Percentiles rank a stretch among this genome's conserved stretches.
These are phyloP conservation scores for Campylomormyrus tamandua DNA, from an alignment of 2,113 vertebrate species.

Conservation along the genomic window DNA sequence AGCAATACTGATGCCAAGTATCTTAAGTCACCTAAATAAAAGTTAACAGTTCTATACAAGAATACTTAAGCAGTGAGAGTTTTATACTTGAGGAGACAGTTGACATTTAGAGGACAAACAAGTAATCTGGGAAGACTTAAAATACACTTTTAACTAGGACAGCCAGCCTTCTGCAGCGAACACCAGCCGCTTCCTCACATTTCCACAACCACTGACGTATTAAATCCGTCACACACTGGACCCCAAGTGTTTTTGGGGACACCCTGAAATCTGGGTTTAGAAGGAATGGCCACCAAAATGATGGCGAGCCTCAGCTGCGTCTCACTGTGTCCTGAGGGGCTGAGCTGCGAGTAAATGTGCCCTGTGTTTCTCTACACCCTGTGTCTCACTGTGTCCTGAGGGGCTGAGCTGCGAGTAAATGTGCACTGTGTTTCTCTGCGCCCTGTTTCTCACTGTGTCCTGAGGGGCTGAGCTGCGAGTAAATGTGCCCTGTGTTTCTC, in stretches of 20 bases:
- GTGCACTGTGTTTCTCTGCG: neutral
- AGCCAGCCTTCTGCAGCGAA: conserved; percentile 38
- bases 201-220: neutral
- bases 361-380: neutral
- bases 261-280: neutral
- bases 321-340: neutral
- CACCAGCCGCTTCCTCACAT: neutral
- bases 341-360: neutral
- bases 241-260: neutral
- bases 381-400: neutral
- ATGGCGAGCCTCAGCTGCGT: neutral
- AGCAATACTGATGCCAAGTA: neutral
- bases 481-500: neutral
- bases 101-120: conserved; percentile 41
- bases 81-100: conserved; percentile 43
- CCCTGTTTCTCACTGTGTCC: neutral
- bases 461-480: neutral
- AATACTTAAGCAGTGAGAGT: conserved; percentile 27
- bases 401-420: neutral
- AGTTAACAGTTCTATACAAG: conserved; percentile 18
- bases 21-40: neutral
- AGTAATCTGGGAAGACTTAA: conserved; percentile 56
- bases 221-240: conserved; percentile 6
- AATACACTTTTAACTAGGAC: conserved; percentile 58
- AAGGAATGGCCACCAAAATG: neutral